Evolutionary conservation across 2,888 invertebrate species (phyloP).

Genomic region (Coremacera marginata): DNA sequence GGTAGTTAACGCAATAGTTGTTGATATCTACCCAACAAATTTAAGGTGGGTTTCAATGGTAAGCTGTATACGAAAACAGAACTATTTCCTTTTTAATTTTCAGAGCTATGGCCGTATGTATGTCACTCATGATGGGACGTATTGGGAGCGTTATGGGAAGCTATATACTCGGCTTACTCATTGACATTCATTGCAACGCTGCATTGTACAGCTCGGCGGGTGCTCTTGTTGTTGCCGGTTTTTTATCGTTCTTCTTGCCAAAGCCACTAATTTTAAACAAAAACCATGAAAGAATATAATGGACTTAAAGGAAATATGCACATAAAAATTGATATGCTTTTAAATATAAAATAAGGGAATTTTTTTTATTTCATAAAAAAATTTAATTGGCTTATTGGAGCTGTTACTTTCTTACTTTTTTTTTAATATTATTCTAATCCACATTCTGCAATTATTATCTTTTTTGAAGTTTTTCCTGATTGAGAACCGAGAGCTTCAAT

Average conservation of each 20-base stretch:
- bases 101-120: constrained; percentile 57
- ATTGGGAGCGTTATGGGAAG: constrained; percentile 54
- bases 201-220: constrained; percentile 46
- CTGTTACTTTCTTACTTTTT: too few species aligned
- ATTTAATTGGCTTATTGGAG: not conserved
- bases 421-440: constrained; percentile 76
- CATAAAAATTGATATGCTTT: too few species aligned
- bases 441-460: constrained; percentile 81
- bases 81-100: constrained; percentile 27
- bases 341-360: too few species aligned
- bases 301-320: not conserved
- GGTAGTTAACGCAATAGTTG: constrained; percentile 59
- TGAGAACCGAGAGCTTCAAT: constrained; percentile 84
- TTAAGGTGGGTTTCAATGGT: constrained; percentile 53
- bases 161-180: constrained; percentile 51
- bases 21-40: constrained; percentile 63
- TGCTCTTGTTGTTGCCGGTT: constrained; percentile 47
- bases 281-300: not conserved
- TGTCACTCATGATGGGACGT: constrained; percentile 54
- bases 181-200: constrained; percentile 52
- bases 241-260: constrained; percentile 47
- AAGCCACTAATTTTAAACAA: not conserved
- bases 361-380: not conserved
- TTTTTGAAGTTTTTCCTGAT: constrained; percentile 84
- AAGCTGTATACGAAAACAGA: not conserved